Base-by-base conservation (phyloP, 2,113 vertebrate genomes). In the Heterotis niloticus region DNA sequence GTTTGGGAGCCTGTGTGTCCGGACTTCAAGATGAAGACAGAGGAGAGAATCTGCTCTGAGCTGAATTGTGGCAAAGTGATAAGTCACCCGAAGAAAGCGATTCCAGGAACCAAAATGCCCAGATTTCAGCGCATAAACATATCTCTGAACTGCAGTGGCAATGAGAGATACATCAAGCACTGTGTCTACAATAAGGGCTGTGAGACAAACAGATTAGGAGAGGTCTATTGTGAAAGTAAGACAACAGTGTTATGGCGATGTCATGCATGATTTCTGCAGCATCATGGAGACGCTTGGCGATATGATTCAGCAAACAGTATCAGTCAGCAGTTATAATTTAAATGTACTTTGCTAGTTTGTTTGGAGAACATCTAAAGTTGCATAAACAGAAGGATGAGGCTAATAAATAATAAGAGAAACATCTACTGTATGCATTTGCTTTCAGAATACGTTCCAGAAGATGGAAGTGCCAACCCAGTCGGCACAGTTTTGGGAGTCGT, bases 191-290 rank as follows among this genome's bases (percentile, higher is more conserved):
- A 4, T 0, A 0, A 0, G 0, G 0, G 0, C 0, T 88, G 86
- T 79, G 0, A 0, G 0, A 0, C 0, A 0, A 0, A 0, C 0
- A 0, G 0, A 5, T 56, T 57, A 0, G 73, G 77, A 29, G 0
- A 11, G 34, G 78, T 88, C 81, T 71, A 62, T 28, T 91, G 90
- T 28, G 0, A 59, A 0, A 78, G 89, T 91, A 83, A 83, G 80
- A 14, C 51, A 57, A 78, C 14, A 17, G 1, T 24, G 11, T 24
- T 26, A 26, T 54, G 28, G 13, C 44, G 34, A 44, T 34, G 44
- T 12, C 23, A 71, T 54, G 7, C 34, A 44, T 44, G 34, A 44
- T 44, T 44, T 44, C 7, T 4, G 34, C 34, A 44, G 34, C 34
- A 44, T 44, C 3, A 44, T 44, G 34, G 7, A 44, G 34, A 44